Conservation (phyloP, 2,113 vertebrate species). For the Progne subis region DNA sequence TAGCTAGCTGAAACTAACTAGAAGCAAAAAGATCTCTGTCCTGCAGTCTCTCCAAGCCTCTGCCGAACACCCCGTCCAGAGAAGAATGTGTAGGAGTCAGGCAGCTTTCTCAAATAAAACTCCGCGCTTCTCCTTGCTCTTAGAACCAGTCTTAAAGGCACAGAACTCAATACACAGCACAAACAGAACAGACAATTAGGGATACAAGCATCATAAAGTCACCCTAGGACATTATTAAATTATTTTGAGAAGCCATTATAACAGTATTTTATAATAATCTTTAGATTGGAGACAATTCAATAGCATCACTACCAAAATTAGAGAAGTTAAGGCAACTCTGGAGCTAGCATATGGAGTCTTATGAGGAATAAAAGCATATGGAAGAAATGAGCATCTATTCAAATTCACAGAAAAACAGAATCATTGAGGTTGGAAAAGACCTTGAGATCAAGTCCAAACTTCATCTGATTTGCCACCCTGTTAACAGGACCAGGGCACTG, state of each 20-base stretch:
- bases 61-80: no score
- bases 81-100: no score
- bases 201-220: no score
- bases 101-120: no score
- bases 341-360: not conserved
- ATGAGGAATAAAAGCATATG: not conserved
- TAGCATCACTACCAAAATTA: not conserved
- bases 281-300: not conserved
- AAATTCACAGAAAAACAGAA: not conserved
- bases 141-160: no score
- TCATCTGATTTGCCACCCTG: not conserved
- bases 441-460: not conserved
- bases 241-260: not conserved
- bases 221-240: not conserved
- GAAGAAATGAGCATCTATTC: not conserved
- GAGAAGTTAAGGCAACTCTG: not conserved
- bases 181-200: no score
- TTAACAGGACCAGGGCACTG: not conserved
- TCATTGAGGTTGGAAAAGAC: not conserved
- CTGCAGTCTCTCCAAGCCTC: no score
- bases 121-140: no score
- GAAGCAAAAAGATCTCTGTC: no score
- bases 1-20: no score
- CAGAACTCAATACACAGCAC: no score
- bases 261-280: not conserved